phyloP scores from a whole-genome alignment of 2,797 vertebrate genomes.

The Sebastes goodei region DNA sequence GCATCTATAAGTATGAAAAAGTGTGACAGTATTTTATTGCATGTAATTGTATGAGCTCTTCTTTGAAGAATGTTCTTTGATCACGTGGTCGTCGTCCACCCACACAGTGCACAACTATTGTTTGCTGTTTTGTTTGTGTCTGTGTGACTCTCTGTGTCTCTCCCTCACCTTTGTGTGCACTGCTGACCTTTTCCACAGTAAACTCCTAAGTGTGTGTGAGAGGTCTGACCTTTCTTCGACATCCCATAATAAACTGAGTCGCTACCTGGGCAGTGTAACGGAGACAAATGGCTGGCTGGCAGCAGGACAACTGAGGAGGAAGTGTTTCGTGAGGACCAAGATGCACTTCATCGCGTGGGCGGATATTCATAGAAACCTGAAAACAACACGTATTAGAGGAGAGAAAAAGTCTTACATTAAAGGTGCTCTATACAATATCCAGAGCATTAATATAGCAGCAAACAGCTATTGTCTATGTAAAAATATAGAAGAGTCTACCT shows the following conservation, averaged over 20 bases:
- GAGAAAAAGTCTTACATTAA: background rate
- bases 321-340: background rate
- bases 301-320: background rate
- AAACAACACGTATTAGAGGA: background rate
- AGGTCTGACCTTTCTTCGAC: conserved; percentile 51
- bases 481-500: too few species aligned
- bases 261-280: conserved; percentile 10
- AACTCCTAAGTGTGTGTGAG: conserved; percentile 41
- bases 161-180: background rate
- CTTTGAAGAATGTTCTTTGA: background rate
- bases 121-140: background rate
- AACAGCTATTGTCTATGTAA: too few species aligned
- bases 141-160: background rate
- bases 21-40: background rate
- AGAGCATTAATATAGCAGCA: too few species aligned
- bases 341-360: background rate
- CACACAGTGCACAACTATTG: background rate
- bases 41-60: background rate
- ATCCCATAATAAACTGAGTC: conserved; percentile 30
- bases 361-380: background rate
- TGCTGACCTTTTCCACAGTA: conserved; percentile 42
- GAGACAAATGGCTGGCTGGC: conserved; percentile 26
- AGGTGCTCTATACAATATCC: too few species aligned
- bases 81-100: background rate
- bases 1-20: conserved; percentile 7